phyloP scores from a whole-genome alignment of 2,888 invertebrate genomes.

The Marasmarcha lunaedactyla region DNA sequence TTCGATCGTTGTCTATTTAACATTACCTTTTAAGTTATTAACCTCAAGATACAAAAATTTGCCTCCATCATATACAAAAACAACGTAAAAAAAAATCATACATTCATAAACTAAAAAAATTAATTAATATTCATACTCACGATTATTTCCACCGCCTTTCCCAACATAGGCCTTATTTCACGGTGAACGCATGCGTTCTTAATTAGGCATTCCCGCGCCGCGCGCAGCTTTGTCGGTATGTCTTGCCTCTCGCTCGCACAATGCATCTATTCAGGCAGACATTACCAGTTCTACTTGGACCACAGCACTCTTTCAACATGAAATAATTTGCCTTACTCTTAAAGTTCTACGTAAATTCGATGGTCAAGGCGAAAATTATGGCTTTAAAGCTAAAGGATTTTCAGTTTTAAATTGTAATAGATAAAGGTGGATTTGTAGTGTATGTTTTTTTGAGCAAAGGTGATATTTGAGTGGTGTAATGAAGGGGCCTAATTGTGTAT shows the following conservation, averaged over 20 bases:
- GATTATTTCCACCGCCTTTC: too few species aligned
- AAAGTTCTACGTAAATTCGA: constrained; percentile 27
- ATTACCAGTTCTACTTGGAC: constrained; percentile 24
- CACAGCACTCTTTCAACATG: constrained; percentile 43
- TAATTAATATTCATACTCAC: too few species aligned
- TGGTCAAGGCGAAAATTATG: not conserved
- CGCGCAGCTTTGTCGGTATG: constrained; percentile 58
- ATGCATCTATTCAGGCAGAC: constrained; percentile 54
- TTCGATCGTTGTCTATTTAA: too few species aligned
- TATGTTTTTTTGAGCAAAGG: constrained; percentile 33
- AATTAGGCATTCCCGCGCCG: constrained; percentile 66
- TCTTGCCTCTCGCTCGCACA: constrained; percentile 52
- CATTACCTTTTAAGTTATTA: too few species aligned
- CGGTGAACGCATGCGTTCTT: constrained; percentile 65
- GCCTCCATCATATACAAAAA: too few species aligned
- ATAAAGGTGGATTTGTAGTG: constrained; percentile 19
- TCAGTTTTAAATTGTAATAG: constrained; percentile 16
- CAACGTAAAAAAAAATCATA: too few species aligned
- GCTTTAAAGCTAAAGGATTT: not conserved
- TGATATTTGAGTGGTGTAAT: constrained; percentile 67
- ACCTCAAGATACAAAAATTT: too few species aligned
- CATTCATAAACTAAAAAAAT: too few species aligned
- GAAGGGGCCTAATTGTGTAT: constrained; percentile 66
- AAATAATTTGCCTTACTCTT: constrained; percentile 33
- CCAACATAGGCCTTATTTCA: constrained; percentile 19